These are phyloP conservation scores for Fissipunctia ypsillon DNA, from an alignment of 2,888 invertebrate genomes.

Conservation along the genomic window DNA sequence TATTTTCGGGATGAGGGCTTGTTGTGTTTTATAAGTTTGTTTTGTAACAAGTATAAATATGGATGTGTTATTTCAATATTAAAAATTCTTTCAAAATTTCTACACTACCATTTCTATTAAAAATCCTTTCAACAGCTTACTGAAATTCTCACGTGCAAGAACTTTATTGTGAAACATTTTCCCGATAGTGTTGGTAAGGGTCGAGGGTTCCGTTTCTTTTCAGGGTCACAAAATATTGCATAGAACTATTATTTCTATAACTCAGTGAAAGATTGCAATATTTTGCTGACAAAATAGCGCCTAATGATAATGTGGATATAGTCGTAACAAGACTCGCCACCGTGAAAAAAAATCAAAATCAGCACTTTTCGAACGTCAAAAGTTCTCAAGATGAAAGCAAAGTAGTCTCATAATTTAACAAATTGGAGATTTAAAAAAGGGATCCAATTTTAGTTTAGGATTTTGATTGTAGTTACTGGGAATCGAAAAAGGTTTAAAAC, in stretches of 20 bases:
- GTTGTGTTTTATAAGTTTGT: not conserved
- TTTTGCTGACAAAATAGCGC: constrained; percentile 29
- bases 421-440: constrained; percentile 17
- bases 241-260: too few relatives aligned
- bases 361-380: too few relatives aligned
- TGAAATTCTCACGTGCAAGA: not conserved
- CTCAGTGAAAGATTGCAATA: constrained; percentile 16
- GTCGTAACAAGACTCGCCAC: constrained; percentile 19
- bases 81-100: not conserved
- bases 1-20: constrained; percentile 15
- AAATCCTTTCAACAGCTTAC: not conserved
- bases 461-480: constrained; percentile 12
- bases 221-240: too few relatives aligned
- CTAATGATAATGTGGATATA: constrained; percentile 33
- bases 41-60: not conserved
- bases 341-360: too few relatives aligned
- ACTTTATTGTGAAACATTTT: not conserved
- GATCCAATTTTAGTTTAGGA: constrained; percentile 17
- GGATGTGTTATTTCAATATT: not conserved
- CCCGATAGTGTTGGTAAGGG: not conserved
- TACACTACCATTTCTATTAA: not conserved
- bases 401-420: constrained; percentile 12
- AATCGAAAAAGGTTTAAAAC: constrained; percentile 1
- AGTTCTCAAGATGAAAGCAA: constrained; percentile 23
- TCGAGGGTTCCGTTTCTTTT: not conserved